Percentiles rank a stretch among this genome's conserved stretches.
phyloP scores from a whole-genome alignment of 53 echinoderm and acorn worm species.

The Mesocentrotus franciscanus region DNA sequence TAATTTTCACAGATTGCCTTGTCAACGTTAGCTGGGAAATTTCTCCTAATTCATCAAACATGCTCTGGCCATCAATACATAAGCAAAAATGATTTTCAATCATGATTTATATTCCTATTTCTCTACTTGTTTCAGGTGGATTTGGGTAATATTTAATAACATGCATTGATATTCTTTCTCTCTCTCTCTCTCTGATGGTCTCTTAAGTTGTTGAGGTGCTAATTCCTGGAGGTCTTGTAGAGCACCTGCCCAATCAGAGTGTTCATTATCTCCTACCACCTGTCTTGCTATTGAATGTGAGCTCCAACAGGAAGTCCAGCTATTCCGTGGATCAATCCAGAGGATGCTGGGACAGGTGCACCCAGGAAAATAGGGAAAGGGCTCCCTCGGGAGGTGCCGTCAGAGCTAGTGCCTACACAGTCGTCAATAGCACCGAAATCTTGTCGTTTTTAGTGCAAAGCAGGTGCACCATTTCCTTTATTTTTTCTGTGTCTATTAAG shows the following conservation, averaged over 20 bases:
- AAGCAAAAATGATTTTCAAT: not conserved
- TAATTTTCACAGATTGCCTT: not conserved
- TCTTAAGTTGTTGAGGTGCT: not conserved
- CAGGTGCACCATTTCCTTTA: constrained; percentile 38
- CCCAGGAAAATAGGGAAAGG: constrained; percentile 5
- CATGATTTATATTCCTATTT: not conserved
- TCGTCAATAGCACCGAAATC: constrained; percentile 23
- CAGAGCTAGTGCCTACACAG: constrained; percentile 28
- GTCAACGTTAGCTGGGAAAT: not conserved
- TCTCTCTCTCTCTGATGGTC: not conserved
- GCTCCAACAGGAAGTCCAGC: constrained; percentile 44
- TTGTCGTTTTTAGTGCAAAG: constrained; percentile 36
- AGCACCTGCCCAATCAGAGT: constrained; percentile 40
- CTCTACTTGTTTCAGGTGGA: not conserved
- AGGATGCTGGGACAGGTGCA: constrained; percentile 57
- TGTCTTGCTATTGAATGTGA: constrained; percentile 39
- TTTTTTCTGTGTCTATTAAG: constrained; percentile 27
- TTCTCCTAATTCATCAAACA: not conserved
- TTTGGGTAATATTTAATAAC: not conserved
- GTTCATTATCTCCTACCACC: constrained; percentile 38
- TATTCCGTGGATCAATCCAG: constrained; percentile 22
- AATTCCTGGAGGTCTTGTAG: not conserved
- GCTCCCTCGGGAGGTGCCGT: constrained; percentile 41
- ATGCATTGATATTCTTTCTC: not conserved
- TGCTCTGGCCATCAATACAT: not conserved